Percentiles rank a stretch among this genome's conserved stretches.
These are phyloP conservation scores for Cheilosia impressa DNA, from an alignment of 2,888 invertebrate genomes.

Conservation along the genomic window DNA sequence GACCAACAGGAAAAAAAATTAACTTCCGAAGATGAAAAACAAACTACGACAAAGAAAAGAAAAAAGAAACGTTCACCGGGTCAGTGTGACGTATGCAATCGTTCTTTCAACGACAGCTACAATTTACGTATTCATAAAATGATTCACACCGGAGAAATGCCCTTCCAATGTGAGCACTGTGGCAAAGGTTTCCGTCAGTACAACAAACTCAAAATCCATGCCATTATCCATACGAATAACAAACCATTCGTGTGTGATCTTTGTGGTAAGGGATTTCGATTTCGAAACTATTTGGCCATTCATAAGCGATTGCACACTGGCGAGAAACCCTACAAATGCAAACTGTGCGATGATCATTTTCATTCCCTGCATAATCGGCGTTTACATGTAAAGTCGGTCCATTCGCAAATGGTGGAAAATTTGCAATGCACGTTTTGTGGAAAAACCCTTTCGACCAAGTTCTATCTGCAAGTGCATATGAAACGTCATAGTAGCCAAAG, in stretches of 20 bases:
- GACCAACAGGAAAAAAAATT: constrained; percentile 20
- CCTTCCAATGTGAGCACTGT: constrained; percentile 78
- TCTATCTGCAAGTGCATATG: constrained; percentile 79
- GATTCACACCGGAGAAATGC: constrained; percentile 80
- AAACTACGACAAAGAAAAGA: constrained; percentile 18
- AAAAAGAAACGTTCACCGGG: constrained; percentile 76
- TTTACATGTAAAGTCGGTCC: constrained; percentile 74
- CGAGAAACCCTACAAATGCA: constrained; percentile 80
- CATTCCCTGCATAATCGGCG: constrained; percentile 76
- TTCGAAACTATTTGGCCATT: constrained; percentile 79
- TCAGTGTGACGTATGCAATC: constrained; percentile 77
- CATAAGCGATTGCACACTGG: constrained; percentile 80
- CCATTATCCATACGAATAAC: constrained; percentile 79
- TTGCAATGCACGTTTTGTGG: constrained; percentile 78
- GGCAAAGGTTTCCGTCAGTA: constrained; percentile 80
- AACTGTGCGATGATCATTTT: constrained; percentile 49
- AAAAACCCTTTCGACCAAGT: constrained; percentile 79
- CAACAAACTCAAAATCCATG: constrained; percentile 80
- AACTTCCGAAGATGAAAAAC: constrained; percentile 12
- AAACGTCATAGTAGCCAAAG: constrained; percentile 79
- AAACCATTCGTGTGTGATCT: constrained; percentile 79
- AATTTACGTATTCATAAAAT: constrained; percentile 80
- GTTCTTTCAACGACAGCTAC: constrained; percentile 78
- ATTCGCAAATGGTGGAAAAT: constrained; percentile 58
- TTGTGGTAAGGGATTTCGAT: constrained; percentile 79